Percentiles rank a stretch among this genome's conserved stretches.
Conservation (phyloP, 1,140 invertebrate species). For the Drosophila littoralis region DNA sequence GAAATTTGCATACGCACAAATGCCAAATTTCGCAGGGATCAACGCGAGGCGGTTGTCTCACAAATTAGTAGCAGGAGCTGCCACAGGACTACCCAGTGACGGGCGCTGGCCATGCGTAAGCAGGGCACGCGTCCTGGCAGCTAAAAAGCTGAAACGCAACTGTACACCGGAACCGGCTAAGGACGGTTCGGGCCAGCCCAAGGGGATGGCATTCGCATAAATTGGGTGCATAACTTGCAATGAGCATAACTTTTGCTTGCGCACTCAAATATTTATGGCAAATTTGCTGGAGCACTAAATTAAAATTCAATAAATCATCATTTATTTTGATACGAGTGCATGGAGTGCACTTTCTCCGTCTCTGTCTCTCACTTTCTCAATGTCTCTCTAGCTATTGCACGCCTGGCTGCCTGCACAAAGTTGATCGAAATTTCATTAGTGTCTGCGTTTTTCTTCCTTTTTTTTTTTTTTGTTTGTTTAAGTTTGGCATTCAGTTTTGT, state of each 20-base stretch:
- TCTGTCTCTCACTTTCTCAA: not conserved
- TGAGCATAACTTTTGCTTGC: slow-evolving; percentile 69
- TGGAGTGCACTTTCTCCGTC: slow-evolving; percentile 36
- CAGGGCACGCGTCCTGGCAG: slow-evolving; percentile 55
- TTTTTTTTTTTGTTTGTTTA: slow-evolving; percentile 51
- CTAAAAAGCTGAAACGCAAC: slow-evolving; percentile 72
- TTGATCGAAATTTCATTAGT: slow-evolving; percentile 81
- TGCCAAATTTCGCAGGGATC: slow-evolving; percentile 43
- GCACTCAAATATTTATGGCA: slow-evolving; percentile 80
- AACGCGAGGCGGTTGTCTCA: slow-evolving; percentile 1
- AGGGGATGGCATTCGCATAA: slow-evolving; percentile 5
- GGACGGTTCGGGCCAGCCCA: not conserved
- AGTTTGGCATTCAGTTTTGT: slow-evolving; percentile 75
- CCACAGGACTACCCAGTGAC: not conserved
- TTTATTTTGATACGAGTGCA: slow-evolving; percentile 66
- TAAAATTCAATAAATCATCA: slow-evolving; percentile 83
- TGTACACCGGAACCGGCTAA: slow-evolving; percentile 49
- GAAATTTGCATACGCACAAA: slow-evolving; percentile 77
- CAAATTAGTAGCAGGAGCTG: not conserved
- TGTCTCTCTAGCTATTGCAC: slow-evolving; percentile 1
- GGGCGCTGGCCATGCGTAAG: slow-evolving; percentile 67
- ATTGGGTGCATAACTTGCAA: slow-evolving; percentile 58
- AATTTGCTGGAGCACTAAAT: slow-evolving; percentile 72
- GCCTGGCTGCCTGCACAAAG: slow-evolving; percentile 52
- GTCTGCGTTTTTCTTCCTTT: slow-evolving; percentile 59